Evolutionary conservation across 2,888 invertebrate genomes (phyloP).

Genomic region (Eupithecia tripunctaria): DNA sequence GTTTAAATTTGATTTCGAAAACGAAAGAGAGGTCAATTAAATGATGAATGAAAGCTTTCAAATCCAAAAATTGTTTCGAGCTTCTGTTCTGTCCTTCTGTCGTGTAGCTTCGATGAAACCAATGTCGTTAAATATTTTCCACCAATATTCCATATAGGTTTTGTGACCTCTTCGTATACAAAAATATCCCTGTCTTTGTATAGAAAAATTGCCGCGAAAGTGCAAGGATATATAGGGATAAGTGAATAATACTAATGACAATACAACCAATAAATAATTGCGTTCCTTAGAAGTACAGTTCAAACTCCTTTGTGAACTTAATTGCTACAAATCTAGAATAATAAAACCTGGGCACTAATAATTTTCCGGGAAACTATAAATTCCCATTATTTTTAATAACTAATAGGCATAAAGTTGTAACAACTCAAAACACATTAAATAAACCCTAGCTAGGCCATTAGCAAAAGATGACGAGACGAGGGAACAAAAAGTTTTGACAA

Average conservation of each 20-base stretch:
- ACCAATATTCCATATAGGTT: too few species aligned
- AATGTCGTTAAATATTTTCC: too few species aligned
- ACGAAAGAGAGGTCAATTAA: too few species aligned
- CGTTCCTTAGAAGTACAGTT: neutral
- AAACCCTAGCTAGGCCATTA: slow-evolving; percentile 50
- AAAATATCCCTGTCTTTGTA: too few species aligned
- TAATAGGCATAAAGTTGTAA: slow-evolving; percentile 69
- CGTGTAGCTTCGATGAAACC: too few species aligned
- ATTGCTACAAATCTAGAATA: slow-evolving; percentile 17
- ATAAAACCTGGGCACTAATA: slow-evolving; percentile 43
- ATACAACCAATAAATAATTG: neutral
- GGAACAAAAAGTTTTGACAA: slow-evolving; percentile 74
- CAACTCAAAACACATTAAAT: slow-evolving; percentile 60
- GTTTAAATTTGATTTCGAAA: too few species aligned
- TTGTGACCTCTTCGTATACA: too few species aligned
- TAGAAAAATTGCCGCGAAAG: neutral
- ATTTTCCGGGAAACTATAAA: slow-evolving; percentile 48
- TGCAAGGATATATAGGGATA: neutral
- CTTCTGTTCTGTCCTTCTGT: too few species aligned
- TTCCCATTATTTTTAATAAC: slow-evolving; percentile 59
- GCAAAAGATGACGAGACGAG: slow-evolving; percentile 51
- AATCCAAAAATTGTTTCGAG: too few species aligned
- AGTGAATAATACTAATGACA: neutral
- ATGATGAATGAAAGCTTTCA: too few species aligned
- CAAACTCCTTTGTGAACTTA: slow-evolving; percentile 8